phyloP scores from a whole-genome alignment of 2,888 invertebrate species.

The Nephrocerus scutellatus region DNA sequence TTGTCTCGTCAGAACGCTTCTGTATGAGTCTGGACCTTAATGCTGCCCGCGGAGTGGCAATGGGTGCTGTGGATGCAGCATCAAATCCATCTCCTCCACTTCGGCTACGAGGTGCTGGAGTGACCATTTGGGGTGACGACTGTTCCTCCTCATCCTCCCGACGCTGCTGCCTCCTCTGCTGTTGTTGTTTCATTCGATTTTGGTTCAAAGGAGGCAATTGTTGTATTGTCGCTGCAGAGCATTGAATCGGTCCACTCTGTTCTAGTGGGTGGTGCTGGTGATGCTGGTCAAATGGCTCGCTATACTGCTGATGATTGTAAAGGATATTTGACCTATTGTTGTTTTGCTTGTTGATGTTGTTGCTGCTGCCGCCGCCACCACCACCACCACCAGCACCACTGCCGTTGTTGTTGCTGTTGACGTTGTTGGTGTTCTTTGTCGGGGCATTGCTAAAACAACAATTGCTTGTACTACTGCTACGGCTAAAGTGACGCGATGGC shows the following conservation, averaged over 20 bases:
- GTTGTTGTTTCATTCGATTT: conserved; percentile 3
- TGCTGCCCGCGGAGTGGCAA: conserved; percentile 22
- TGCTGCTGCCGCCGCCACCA: conserved; percentile 18
- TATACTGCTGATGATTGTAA: conserved; percentile 18
- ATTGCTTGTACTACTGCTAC: no score
- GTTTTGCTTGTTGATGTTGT: conserved; percentile 19
- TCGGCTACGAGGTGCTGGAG: conserved; percentile 4
- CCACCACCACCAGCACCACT: conserved; percentile 15
- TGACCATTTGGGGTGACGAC: not conserved
- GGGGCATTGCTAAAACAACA: conserved; percentile 9
- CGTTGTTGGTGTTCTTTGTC: conserved; percentile 11
- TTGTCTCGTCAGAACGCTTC: conserved; percentile 25
- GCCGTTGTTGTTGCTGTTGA: conserved; percentile 11
- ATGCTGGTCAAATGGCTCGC: no score
- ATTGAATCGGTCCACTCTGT: not conserved
- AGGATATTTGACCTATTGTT: conserved; percentile 7
- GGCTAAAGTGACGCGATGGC: conserved; percentile 13
- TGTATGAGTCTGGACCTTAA: conserved; percentile 24
- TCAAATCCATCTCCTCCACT: no score
- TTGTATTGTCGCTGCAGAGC: conserved; percentile 10
- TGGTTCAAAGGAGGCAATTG: conserved; percentile 13
- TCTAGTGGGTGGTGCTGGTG: conserved; percentile 13
- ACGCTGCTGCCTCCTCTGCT: conserved; percentile 8
- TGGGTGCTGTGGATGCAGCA: no score
- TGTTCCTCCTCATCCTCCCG: not conserved